These are phyloP conservation scores for Drosophila burlai DNA, from an alignment of 1,140 invertebrate genomes.

Conservation along the genomic window DNA sequence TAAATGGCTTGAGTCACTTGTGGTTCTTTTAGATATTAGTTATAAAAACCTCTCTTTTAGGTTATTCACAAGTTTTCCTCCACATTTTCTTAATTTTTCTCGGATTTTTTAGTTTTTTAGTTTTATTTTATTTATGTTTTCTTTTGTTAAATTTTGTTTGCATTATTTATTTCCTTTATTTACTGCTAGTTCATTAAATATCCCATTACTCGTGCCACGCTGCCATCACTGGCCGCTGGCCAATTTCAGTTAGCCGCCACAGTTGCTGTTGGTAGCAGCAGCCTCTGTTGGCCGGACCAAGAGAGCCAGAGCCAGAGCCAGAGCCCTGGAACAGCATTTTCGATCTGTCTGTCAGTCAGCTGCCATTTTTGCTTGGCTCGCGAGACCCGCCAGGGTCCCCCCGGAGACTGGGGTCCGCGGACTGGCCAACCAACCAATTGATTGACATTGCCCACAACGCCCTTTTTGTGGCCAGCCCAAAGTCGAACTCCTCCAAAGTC, in stretches of 20 bases:
- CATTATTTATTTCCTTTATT: neutral
- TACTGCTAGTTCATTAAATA: too few species aligned
- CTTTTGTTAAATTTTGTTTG: neutral
- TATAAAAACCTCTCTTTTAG: neutral
- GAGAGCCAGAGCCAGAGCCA: neutral
- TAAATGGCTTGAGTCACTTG: too few species aligned
- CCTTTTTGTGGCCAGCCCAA: conserved; percentile 54
- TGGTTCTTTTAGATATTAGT: neutral
- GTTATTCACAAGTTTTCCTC: neutral
- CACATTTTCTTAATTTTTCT: neutral
- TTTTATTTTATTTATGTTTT: neutral
- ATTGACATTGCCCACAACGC: conserved; percentile 82
- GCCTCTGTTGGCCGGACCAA: conserved; percentile 12
- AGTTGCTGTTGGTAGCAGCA: conserved; percentile 43
- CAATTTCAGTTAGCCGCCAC: conserved; percentile 64
- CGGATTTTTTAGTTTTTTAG: neutral
- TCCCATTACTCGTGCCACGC: conserved; percentile 30
- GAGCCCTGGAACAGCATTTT: conserved; percentile 64
- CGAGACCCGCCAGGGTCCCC: conserved; percentile 18
- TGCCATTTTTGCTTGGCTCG: conserved; percentile 77
- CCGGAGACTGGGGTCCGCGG: neutral
- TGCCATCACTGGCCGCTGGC: conserved; percentile 37
- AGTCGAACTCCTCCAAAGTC: neutral
- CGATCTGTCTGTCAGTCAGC: conserved; percentile 82
- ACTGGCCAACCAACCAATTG: conserved; percentile 68